Evolutionary conservation across 2,888 invertebrate genomes (phyloP).

Genomic region (Hipparchia semele): DNA sequence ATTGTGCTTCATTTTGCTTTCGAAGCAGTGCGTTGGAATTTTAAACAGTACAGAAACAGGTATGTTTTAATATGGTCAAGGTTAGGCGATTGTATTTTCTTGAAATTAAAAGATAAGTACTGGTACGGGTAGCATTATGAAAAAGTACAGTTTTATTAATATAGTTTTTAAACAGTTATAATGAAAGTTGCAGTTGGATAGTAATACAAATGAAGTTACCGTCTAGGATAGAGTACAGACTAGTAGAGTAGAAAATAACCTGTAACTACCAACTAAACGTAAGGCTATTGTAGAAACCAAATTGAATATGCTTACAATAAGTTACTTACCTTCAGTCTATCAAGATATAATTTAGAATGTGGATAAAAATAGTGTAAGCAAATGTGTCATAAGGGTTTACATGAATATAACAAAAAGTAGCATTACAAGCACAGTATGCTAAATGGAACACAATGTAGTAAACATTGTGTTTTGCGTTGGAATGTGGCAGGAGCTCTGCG

Average conservation of each 20-base stretch:
- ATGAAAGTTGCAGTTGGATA: background rate
- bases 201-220: background rate
- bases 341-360: background rate
- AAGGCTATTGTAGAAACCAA: too few species aligned
- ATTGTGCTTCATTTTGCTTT: slow-evolving; percentile 19
- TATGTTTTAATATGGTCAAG: slow-evolving; percentile 36
- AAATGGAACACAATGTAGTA: background rate
- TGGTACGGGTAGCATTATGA: slow-evolving; percentile 21
- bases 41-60: slow-evolving; percentile 26
- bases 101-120: slow-evolving; percentile 24
- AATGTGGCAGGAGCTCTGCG: background rate
- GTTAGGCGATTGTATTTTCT: slow-evolving; percentile 29
- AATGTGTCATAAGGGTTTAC: background rate
- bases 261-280: too few species aligned
- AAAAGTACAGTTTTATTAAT: slow-evolving; percentile 11
- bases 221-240: background rate
- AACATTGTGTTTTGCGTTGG: background rate
- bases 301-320: background rate
- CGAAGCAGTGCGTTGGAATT: slow-evolving; percentile 24
- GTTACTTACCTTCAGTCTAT: background rate
- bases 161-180: background rate
- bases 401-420: background rate
- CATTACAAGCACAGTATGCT: background rate
- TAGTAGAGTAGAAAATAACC: too few species aligned
- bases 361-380: background rate